Base-by-base conservation (phyloP, 2,113 vertebrate genomes). In the Actenoides hombroni region DNA sequence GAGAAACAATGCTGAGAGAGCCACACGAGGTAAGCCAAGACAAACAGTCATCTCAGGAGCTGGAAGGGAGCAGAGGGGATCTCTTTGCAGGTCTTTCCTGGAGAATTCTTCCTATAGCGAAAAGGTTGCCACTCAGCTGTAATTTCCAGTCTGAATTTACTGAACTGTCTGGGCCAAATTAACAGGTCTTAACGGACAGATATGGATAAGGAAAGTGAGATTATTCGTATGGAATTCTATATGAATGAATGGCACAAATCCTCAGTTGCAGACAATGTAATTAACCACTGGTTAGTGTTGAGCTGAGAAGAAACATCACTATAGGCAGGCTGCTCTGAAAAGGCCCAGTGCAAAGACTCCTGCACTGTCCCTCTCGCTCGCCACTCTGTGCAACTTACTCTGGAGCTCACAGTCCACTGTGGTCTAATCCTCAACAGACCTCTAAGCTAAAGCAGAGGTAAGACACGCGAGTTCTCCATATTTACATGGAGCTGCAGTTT, bases 21-120 rank as follows among this genome's bases (percentile, higher is more conserved):
- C 76, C 92, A 91, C 77, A 96, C 31, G 54, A 77, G 12, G 39
- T 64, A 95, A 94, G 88, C 73, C 83, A 92, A 90, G 86, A 89
- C 82, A 75, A 91, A 94, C 33, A 74, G 56, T 61, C 8, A 25
- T n/a, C 74, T 93, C 60, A 92, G 53, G 53, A 93, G 88, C 65
- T 61, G 57, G 73, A 73, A 94, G 57, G 40, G 65, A 93, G 53
- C 11, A 5, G 46, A 70, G 49, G 77, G 69, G 67, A 86, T 87
- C 61, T 89, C 83, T 94, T 44, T 79, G 65, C 44, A 95, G 35
- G n/a, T 71, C 86, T 49, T 84, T 73, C 31, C 39, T 93, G 61
- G 9, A 61, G 31, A 94, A 78, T 76, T 88, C 16, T 21, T 86
- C 40, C 88, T 68, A 11, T 19, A 33, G 49, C 35, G 68, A 75